Percentiles rank a stretch among this genome's conserved stretches.
Conservation (phyloP, 2,888 invertebrate genomes). For the Xestia sexstrigata region DNA sequence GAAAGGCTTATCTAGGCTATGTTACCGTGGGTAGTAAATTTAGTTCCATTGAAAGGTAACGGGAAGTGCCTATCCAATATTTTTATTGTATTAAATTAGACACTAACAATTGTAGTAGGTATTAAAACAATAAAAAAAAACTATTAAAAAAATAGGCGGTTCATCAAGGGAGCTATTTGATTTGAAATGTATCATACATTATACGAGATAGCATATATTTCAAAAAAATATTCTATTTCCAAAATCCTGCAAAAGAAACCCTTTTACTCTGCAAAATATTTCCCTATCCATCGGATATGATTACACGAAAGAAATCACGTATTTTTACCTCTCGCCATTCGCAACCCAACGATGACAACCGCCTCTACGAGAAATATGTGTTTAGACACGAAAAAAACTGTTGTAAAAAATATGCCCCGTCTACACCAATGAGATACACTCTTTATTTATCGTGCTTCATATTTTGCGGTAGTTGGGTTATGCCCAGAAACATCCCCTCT, state of each 20-base stretch:
- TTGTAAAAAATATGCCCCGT: conserved; percentile 43
- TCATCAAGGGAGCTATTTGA: background rate
- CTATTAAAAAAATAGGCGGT: background rate
- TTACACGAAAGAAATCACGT: conserved; percentile 29
- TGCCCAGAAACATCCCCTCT: conserved; percentile 30
- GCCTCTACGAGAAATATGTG: conserved; percentile 35
- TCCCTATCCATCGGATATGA: conserved; percentile 14
- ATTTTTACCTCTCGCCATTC: conserved; percentile 11
- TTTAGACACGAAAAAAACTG: conserved; percentile 26
- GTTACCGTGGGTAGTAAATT: background rate
- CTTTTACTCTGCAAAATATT: background rate
- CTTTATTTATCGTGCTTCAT: conserved; percentile 52
- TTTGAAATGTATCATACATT: background rate
- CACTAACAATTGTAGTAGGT: no score
- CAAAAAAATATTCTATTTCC: background rate
- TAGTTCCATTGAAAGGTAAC: no score
- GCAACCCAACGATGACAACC: conserved; percentile 16
- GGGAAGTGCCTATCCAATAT: background rate
- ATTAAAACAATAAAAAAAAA: background rate
- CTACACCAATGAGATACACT: conserved; percentile 35
- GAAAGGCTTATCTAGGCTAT: conserved; percentile 9
- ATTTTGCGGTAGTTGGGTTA: conserved; percentile 58
- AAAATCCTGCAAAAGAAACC: background rate
- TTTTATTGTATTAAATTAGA: background rate
- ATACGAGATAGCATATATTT: background rate